Evolutionary conservation across 2,113 vertebrate genomes (phyloP).

Genomic region (Puma concolor): DNA sequence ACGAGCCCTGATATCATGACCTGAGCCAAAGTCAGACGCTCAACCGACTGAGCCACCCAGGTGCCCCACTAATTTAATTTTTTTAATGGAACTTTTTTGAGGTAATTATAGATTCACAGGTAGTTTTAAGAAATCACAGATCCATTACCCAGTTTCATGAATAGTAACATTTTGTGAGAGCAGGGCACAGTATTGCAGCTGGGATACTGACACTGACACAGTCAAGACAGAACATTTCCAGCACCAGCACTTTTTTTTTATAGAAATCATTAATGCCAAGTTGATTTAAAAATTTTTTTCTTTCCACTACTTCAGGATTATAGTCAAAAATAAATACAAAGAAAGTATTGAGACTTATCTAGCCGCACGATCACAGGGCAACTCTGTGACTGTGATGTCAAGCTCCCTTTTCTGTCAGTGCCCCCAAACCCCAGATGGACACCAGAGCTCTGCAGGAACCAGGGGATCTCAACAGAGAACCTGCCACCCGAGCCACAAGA

Average conservation of each 20-base stretch:
- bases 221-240: neutral
- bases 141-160: neutral
- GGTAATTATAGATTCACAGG: neutral
- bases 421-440: neutral
- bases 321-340: neutral
- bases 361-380: neutral
- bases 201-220: neutral
- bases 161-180: neutral
- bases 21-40: too few relatives aligned
- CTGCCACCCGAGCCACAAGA: neutral
- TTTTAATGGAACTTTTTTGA: slow-evolving; percentile 25
- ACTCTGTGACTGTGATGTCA: neutral
- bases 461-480: neutral
- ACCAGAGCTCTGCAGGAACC: neutral
- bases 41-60: too few relatives aligned
- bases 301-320: neutral
- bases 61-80: neutral
- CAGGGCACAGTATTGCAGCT: neutral
- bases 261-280: slow-evolving; percentile 23
- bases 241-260: neutral
- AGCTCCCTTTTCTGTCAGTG: neutral
- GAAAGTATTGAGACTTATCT: neutral
- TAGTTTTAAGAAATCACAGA: slow-evolving; percentile 3
- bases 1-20: too few relatives aligned
- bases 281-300: neutral